phyloP scores from a whole-genome alignment of 2,888 invertebrate species.

The Trilocha varians region DNA sequence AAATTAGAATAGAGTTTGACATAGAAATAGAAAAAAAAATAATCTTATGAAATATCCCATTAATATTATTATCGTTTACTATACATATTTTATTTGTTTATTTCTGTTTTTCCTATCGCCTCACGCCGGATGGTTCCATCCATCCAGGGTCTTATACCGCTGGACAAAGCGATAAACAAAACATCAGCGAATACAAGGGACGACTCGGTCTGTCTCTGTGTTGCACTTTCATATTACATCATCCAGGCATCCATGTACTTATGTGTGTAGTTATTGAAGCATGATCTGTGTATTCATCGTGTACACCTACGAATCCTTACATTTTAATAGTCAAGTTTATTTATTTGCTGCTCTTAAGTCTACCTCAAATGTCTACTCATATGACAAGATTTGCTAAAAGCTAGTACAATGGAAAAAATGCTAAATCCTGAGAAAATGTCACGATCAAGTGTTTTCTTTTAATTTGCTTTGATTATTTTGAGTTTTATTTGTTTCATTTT shows the following conservation, averaged over 20 bases:
- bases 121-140: constrained; percentile 50
- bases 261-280: constrained; percentile 57
- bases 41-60: constrained; percentile 29
- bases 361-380: background rate
- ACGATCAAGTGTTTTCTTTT: background rate
- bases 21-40: constrained; percentile 52
- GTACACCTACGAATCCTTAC: constrained; percentile 11
- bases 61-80: constrained; percentile 45
- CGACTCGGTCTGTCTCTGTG: constrained; percentile 67
- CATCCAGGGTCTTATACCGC: constrained; percentile 66
- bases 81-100: constrained; percentile 46
- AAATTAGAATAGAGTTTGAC: constrained; percentile 48
- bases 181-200: constrained; percentile 63
- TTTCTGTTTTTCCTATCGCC: constrained; percentile 55
- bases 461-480: constrained; percentile 12
- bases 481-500: constrained; percentile 31
- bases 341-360: constrained; percentile 1
- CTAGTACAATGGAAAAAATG: background rate
- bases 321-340: background rate
- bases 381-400: background rate
- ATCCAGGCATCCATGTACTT: constrained; percentile 45
- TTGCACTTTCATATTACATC: constrained; percentile 46
- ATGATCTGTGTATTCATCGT: constrained; percentile 50
- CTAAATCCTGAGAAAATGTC: background rate
- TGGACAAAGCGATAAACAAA: constrained; percentile 71